phyloP scores from a whole-genome alignment of 2,888 invertebrate genomes.

The Diaphora mendica region DNA sequence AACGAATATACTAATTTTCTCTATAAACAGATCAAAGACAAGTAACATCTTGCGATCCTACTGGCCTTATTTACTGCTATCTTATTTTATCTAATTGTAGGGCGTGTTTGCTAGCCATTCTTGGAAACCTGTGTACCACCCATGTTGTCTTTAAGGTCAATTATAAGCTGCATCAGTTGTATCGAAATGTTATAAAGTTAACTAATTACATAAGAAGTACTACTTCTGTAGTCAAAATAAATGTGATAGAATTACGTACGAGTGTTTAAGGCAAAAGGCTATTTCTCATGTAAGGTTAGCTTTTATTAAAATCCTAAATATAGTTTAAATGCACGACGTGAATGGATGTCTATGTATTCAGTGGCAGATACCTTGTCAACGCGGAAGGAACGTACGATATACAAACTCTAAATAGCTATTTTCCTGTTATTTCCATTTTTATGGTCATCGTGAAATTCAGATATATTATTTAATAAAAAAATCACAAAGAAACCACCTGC shows the following conservation, averaged over 20 bases:
- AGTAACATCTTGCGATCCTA: neutral
- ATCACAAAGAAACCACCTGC: neutral
- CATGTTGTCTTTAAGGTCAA: neutral
- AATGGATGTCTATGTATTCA: too few relatives aligned
- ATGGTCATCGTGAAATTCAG: too few relatives aligned
- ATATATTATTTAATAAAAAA: neutral
- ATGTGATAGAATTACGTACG: too few relatives aligned
- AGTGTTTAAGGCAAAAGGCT: too few relatives aligned
- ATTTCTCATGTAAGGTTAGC: too few relatives aligned
- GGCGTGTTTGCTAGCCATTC: neutral
- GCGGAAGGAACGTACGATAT: too few relatives aligned
- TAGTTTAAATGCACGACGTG: too few relatives aligned
- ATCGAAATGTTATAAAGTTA: neutral
- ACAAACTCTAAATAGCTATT: too few relatives aligned
- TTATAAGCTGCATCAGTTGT: neutral
- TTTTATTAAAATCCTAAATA: too few relatives aligned
- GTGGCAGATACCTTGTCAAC: too few relatives aligned
- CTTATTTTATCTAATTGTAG: neutral
- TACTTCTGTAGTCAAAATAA: neutral
- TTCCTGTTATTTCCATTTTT: too few relatives aligned
- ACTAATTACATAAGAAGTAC: neutral
- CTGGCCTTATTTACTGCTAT: neutral
- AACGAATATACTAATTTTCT: neutral
- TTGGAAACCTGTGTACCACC: neutral
- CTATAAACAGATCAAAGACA: neutral